These are phyloP conservation scores for Lagodon rhomboides DNA, from an alignment of 2,797 vertebrate genomes.

Conservation along the genomic window DNA sequence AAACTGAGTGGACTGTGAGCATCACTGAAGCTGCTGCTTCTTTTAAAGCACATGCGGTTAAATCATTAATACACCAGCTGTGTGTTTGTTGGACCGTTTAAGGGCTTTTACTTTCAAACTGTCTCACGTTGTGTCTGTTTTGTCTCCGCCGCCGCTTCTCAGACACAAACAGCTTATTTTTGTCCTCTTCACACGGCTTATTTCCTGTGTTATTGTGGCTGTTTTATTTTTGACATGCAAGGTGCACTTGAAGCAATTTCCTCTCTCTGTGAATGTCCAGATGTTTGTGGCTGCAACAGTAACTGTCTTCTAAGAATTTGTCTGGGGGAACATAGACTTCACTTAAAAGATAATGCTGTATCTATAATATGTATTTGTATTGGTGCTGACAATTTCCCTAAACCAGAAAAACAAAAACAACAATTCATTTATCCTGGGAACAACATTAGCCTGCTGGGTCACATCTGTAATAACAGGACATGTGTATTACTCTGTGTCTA, in stretches of 20 bases:
- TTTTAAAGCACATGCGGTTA: background rate
- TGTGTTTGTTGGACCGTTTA: background rate
- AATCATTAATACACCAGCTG: background rate
- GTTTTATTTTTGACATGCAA: slow-evolving; percentile 51
- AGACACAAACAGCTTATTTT: slow-evolving; percentile 30
- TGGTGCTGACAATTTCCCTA: background rate
- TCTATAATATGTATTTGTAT: background rate
- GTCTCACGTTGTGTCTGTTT: background rate
- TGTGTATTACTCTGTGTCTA: too few relatives aligned
- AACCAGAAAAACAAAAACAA: background rate
- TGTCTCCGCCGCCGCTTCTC: background rate
- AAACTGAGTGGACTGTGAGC: too few relatives aligned
- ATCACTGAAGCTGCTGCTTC: background rate
- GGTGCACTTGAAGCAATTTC: slow-evolving; percentile 66
- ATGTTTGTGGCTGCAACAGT: background rate
- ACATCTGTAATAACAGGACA: background rate
- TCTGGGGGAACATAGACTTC: background rate
- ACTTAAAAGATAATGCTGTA: background rate
- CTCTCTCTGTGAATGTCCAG: slow-evolving; percentile 47
- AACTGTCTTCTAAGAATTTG: slow-evolving; percentile 22
- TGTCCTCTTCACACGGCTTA: slow-evolving; percentile 22
- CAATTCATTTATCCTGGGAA: background rate
- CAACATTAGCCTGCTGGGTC: background rate
- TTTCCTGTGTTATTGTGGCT: slow-evolving; percentile 71
- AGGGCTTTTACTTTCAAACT: background rate